A percentile compares a stretch with the other conserved stretches of the same genome.
Evolutionary conservation across 2,113 vertebrate genomes (phyloP).

Genomic region (Columbina picui): DNA sequence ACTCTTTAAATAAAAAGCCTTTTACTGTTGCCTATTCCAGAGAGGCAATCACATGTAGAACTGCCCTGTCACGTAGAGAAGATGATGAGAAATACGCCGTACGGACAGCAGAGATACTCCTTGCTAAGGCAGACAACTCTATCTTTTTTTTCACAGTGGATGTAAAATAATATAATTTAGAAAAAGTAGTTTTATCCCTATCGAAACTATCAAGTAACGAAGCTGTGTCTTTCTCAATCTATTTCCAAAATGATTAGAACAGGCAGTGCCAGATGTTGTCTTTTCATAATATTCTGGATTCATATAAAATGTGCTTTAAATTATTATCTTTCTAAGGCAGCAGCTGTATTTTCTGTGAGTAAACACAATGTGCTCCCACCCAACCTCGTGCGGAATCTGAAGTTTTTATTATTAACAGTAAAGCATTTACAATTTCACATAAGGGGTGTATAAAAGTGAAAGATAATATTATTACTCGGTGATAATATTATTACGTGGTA

Average conservation of each 20-base stretch:
- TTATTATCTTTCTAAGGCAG: background rate
- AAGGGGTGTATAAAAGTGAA: background rate
- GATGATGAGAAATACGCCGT: background rate
- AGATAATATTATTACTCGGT: background rate
- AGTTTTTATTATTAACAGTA: background rate
- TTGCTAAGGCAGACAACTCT: background rate
- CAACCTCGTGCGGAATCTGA: background rate
- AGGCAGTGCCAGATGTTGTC: background rate
- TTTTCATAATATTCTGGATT: background rate
- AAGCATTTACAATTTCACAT: background rate
- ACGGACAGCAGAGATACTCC: slow-evolving; percentile 35
- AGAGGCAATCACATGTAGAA: background rate
- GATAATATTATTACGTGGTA: background rate
- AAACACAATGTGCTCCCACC: background rate
- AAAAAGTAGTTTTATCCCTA: slow-evolving; percentile 9
- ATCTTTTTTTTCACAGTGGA: background rate
- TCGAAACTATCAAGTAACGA: slow-evolving; percentile 27
- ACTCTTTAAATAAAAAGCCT: slow-evolving; percentile 30
- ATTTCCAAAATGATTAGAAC: background rate
- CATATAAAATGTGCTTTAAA: background rate
- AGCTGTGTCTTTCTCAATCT: background rate
- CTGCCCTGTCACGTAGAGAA: background rate
- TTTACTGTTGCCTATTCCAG: background rate
- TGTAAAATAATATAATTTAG: slow-evolving; percentile 16
- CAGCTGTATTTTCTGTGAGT: background rate